phyloP scores from a whole-genome alignment of 1,140 invertebrate species.

The Tetragonula clypearis region DNA sequence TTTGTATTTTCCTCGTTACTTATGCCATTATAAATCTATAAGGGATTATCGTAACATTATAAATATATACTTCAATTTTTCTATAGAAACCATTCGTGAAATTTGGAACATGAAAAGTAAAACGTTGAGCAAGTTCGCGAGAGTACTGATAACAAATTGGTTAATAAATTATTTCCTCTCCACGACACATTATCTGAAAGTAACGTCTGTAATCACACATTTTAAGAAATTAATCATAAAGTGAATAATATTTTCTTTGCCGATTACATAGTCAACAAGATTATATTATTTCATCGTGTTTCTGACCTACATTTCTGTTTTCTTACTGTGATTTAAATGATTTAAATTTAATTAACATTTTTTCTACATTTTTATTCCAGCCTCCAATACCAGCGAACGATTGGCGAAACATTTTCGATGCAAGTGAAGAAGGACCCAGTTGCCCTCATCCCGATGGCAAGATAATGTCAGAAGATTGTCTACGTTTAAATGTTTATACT shows the following conservation, averaged over 20 bases:
- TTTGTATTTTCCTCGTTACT: background rate
- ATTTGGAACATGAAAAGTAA: background rate
- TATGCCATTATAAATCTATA: background rate
- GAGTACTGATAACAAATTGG: background rate
- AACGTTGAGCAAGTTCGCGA: background rate
- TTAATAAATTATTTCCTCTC: background rate
- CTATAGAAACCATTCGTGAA: background rate
- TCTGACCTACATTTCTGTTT: background rate
- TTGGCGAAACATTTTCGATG: slow-evolving; percentile 80
- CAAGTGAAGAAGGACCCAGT: slow-evolving; percentile 75
- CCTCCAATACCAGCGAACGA: slow-evolving; percentile 80
- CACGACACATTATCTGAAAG: background rate
- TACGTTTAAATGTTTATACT: slow-evolving; percentile 90
- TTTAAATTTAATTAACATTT: background rate
- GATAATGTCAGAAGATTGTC: slow-evolving; percentile 85
- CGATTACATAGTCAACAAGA: background rate
- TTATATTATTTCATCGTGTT: background rate
- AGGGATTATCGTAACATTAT: background rate
- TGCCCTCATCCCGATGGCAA: slow-evolving; percentile 63
- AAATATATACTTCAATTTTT: no score
- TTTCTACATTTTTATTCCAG: slow-evolving; percentile 17
- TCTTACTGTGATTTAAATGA: background rate
- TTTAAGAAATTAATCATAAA: background rate
- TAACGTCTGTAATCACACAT: background rate
- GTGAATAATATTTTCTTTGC: background rate